Evolutionary conservation across 2,797 vertebrate species (phyloP).

Genomic region (Liasis olivaceus): DNA sequence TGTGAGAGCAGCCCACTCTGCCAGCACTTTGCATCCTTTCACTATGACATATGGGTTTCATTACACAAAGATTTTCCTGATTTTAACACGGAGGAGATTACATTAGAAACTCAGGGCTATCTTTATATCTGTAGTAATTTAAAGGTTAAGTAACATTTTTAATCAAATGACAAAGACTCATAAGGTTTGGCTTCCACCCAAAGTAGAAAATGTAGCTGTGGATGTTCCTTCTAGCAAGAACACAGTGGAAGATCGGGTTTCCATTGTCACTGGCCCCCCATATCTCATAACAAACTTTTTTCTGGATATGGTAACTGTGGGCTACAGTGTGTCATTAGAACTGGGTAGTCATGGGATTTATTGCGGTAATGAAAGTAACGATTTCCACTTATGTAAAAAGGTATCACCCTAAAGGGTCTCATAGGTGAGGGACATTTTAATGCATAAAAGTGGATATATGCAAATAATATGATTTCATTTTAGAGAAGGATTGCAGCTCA

Average conservation of each 20-base stretch:
- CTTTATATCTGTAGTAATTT: constrained; percentile 75
- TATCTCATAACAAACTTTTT: constrained; percentile 64
- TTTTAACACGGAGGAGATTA: constrained; percentile 78
- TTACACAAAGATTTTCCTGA: constrained; percentile 78
- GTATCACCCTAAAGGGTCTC: constrained; percentile 48
- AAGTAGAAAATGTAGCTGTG: constrained; percentile 66
- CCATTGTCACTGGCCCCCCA: constrained; percentile 62
- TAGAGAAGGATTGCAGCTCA: background rate
- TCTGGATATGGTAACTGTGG: constrained; percentile 39
- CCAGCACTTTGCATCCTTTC: constrained; percentile 76
- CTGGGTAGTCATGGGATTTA: constrained; percentile 62
- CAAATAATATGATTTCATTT: background rate
- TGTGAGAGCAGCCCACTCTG: constrained; percentile 76
- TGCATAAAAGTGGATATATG: constrained; percentile 7
- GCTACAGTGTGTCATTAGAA: constrained; percentile 53
- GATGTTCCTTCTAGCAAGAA: constrained; percentile 58
- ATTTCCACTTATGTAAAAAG: constrained; percentile 67
- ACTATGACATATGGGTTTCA: constrained; percentile 81
- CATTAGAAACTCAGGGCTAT: constrained; percentile 73
- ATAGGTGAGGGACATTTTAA: constrained; percentile 11
- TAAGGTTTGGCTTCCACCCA: constrained; percentile 64
- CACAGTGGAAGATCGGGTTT: constrained; percentile 54
- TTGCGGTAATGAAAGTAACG: constrained; percentile 52
- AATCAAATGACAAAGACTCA: constrained; percentile 76
- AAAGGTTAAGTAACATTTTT: constrained; percentile 78